Evolutionary conservation across 2,888 invertebrate genomes (phyloP), one percentile per base, ranked within the genome.

Genomic region (Rhamphomyia laevipes): DNA sequence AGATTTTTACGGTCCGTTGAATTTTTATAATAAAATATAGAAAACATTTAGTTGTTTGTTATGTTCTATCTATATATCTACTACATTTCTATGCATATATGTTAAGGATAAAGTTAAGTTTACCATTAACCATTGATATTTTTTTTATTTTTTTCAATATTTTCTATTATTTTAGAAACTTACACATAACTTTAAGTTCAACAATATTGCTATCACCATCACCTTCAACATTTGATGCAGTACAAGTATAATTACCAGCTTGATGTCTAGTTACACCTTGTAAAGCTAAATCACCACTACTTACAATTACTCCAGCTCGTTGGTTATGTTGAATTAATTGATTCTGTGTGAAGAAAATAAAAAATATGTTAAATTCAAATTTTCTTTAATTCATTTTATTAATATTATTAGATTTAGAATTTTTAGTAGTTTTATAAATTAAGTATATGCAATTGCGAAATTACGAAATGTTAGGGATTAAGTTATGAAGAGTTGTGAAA

Each of bases 161-260:
- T 15, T 27, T 17, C 15, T 31, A 15, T 4, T 16, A 31, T 7
- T 21, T 38, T 38, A 3, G 13, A 37, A 63, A 86, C 91, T 88
- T 77, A 92, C 92, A 92, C 81, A 91, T 89, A 61, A 93, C 84
- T 74, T 86, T 86, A 48, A 93, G 75, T 62, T 82, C 79, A 38
- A 91, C 84, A 43, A 78, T 77, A 60, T 83, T 82, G 57, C 91
- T 91, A 61, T 82, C 82, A 11, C 91, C 91, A 59, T 91, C 91
- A 1, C 92, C 92, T 70, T 92, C 91, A 13, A 90, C 88, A 65
- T 93, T 92, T 45, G 88, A 89, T 3, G 90, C 92, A 21, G 87
- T 83, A 68, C 92, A 92, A 33, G 85, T 81, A 69, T 92, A 92
- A 71, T 85, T 84, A 46, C 92, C 92, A 2, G 88, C 86, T 65